phyloP scores from a whole-genome alignment of 2,113 vertebrate genomes.

The Phyllostomus hastatus region DNA sequence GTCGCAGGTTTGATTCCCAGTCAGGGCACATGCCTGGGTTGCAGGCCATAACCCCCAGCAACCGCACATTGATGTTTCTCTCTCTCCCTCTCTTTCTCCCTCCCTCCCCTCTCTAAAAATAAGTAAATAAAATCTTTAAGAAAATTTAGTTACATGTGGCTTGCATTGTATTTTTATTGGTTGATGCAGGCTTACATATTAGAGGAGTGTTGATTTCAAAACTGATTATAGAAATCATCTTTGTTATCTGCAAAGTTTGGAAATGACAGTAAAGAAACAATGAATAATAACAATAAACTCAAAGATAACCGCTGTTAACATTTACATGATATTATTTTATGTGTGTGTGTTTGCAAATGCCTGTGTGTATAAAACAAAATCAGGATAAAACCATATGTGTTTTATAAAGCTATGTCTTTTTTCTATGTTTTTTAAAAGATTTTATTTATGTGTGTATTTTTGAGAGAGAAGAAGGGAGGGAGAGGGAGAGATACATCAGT shows the following conservation, averaged over 20 bases:
- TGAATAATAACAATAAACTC: not conserved
- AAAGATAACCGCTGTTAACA: not conserved
- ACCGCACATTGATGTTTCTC: too few species aligned
- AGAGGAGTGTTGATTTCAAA: not conserved
- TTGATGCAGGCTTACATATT: not conserved
- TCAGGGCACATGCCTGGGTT: too few species aligned
- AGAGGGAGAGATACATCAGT: too few species aligned
- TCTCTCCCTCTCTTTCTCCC: too few species aligned
- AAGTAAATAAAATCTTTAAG: too few species aligned
- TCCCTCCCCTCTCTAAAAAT: too few species aligned
- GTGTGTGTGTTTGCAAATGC: not conserved
- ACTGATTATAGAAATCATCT: not conserved
- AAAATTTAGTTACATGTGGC: not conserved
- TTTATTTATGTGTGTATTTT: too few species aligned
- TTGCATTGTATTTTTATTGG: not conserved
- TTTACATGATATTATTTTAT: not conserved
- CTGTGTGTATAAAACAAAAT: not conserved
- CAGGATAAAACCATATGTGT: not conserved
- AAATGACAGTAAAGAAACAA: not conserved
- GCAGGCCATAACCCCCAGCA: too few species aligned
- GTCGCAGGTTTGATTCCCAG: too few species aligned
- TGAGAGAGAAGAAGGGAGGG: too few species aligned
- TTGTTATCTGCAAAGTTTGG: not conserved
- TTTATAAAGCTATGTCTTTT: not conserved
- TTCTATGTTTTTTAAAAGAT: too few species aligned